Conservation (phyloP, 2,113 vertebrate genomes). For the Syrrhaptes paradoxus region DNA sequence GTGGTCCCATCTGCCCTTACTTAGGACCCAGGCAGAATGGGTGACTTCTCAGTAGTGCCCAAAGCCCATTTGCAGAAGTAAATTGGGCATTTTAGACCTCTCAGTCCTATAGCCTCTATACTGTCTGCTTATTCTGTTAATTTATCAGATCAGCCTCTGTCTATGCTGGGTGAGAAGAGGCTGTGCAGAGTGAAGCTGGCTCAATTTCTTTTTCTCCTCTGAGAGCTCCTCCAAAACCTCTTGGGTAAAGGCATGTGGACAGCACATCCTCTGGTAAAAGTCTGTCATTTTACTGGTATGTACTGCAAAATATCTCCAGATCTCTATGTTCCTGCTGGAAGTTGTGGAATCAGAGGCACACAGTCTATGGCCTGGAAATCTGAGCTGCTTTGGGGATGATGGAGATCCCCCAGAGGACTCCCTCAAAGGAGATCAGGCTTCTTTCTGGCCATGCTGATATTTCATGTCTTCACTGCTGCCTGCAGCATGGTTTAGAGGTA, state of each 20-base stretch:
- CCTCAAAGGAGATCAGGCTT: not conserved
- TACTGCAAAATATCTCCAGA: not conserved
- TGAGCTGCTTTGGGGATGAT: not conserved
- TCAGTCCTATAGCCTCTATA: not conserved
- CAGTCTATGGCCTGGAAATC: not conserved
- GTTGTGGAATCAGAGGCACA: not conserved
- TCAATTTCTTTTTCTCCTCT: not conserved
- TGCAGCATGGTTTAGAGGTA: not conserved
- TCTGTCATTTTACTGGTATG: not conserved
- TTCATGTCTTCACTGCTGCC: not conserved
- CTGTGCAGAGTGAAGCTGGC: not conserved
- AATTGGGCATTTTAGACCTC: not conserved
- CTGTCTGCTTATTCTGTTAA: not conserved
- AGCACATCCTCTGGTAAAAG: not conserved
- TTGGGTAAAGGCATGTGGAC: not conserved
- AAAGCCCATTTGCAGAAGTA: not conserved
- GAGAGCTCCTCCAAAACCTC: not conserved
- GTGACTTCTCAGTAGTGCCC: not conserved
- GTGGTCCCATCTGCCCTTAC: accelerated
- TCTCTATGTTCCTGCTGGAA: not conserved
- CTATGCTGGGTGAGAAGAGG: not conserved
- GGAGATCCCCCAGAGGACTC: not conserved
- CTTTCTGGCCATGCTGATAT: not conserved
- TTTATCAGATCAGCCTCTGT: not conserved
- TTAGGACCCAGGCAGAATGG: accelerated